Conservation (phyloP, 1,140 invertebrate species). For the Batillaria attramentaria region DNA sequence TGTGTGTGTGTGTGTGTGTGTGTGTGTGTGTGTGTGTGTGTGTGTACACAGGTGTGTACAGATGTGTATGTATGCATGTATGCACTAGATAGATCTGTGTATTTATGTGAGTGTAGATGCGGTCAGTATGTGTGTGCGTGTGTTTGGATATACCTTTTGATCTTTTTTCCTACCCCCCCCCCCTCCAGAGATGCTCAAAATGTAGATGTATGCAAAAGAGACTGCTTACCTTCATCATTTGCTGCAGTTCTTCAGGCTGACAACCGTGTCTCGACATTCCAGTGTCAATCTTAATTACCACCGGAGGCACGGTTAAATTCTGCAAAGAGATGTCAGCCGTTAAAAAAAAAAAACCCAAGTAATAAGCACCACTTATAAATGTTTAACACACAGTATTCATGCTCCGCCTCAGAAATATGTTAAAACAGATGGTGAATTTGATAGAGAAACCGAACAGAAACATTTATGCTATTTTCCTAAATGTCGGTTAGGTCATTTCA, state of each 20-base stretch:
- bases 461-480: too few relatives aligned
- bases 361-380: too few relatives aligned
- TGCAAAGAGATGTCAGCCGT: too few relatives aligned
- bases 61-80: neutral
- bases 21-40: slow-evolving; percentile 5
- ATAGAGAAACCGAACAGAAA: too few relatives aligned
- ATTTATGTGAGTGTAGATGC: neutral
- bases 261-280: slow-evolving; percentile 60
- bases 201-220: neutral
- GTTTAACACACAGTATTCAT: too few relatives aligned
- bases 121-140: neutral
- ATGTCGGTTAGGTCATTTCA: too few relatives aligned
- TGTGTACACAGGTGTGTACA: neutral
- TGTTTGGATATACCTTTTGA: neutral
- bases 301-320: neutral
- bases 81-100: neutral
- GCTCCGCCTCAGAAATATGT: too few relatives aligned
- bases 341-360: too few relatives aligned
- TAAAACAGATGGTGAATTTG: too few relatives aligned
- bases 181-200: neutral
- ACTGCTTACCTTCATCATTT: slow-evolving; percentile 42
- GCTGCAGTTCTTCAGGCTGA: slow-evolving; percentile 43
- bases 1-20: slow-evolving; percentile 5
- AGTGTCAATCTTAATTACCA: slow-evolving; percentile 56
- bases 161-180: neutral